Evolutionary conservation across 2,888 invertebrate genomes (phyloP).

Genomic region (Ephialtes manifestator): DNA sequence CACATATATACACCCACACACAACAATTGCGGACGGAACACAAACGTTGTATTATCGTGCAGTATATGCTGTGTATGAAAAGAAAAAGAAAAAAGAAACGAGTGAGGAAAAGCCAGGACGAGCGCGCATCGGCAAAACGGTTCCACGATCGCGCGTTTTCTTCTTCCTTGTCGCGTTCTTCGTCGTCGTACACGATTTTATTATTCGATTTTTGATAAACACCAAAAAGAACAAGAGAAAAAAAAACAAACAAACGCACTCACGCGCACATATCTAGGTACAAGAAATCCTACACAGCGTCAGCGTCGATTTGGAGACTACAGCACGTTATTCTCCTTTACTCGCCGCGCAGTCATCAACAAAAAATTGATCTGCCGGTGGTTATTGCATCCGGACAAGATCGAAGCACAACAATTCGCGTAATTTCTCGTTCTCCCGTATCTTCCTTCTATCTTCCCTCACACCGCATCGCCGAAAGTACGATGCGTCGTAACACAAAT

Average conservation of each 20-base stretch:
- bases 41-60: conserved; percentile 9
- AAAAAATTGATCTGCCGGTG: conserved; percentile 11
- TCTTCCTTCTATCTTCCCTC: conserved; percentile 56
- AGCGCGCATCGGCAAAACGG: conserved; percentile 68
- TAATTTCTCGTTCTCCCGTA: conserved; percentile 39
- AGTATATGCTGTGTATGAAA: conserved; percentile 37
- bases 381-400: conserved; percentile 10
- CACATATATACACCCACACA: conserved; percentile 4
- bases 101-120: conserved; percentile 58
- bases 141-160: conserved; percentile 79
- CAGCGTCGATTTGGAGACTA: conserved; percentile 5
- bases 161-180: conserved; percentile 85
- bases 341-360: background rate
- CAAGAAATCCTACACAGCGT: conserved; percentile 20
- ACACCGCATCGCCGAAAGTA: conserved; percentile 12
- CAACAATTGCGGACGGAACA: conserved; percentile 18
- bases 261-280: conserved; percentile 55
- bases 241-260: conserved; percentile 1
- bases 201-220: conserved; percentile 40
- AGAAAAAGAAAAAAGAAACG: conserved; percentile 41
- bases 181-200: conserved; percentile 39
- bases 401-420: conserved; percentile 20
- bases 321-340: background rate
- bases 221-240: conserved; percentile 11
- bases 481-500: conserved; percentile 9